Evolutionary conservation across 2,797 vertebrate species (phyloP), one percentile per base, ranked within the genome.

Genomic region (Eospalax fontanierii): DNA sequence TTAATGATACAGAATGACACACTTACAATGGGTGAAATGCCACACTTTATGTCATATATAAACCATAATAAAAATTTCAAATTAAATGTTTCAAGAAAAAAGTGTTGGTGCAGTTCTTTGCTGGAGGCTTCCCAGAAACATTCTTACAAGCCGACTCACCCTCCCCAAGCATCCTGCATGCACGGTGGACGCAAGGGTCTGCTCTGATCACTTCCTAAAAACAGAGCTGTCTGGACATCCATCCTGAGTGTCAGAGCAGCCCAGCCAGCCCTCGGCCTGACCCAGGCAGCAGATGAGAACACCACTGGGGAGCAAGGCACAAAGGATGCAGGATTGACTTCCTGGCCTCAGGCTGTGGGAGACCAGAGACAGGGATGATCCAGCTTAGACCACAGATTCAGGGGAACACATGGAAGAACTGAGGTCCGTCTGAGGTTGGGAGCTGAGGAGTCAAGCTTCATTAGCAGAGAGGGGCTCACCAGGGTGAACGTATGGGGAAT

Each of bases 71-170:
- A 87, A 46, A 63, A n/a, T n/a, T 40, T 70, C 66, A 87, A 79
- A 54, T 66, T 50, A 89, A 63, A 59, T 54, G 3, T 92, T 86
- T 61, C 65, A 11, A 89, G 80, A 10, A 43, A 76, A 93, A 91
- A 87, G 0, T 5, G 0, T 76, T 12, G 63, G 7, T 71, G 10
- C 14, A 46, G 59, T 15, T 79, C 35, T 93, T 16, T 70, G n/a
- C n/a, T n/a, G n/a, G n/a, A n/a, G n/a, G 87, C 30, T 65, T 21
- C 28, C 1, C 28, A 8, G 71, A 50, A 92, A 9, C 24, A n/a
- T 70, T 75, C 78, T 90, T 87, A 46, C 35, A 74, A 5, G 30
- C 33, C n/a, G 73, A 91, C 59, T 6, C 26, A n/a, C 14, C 40
- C 82, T 68, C 14, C 33, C 43, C 43, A 70, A 66, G 4, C 26